These are phyloP conservation scores for Muntiacus muntjak DNA, from an alignment of 2,113 vertebrate genomes.

Conservation along the genomic window DNA sequence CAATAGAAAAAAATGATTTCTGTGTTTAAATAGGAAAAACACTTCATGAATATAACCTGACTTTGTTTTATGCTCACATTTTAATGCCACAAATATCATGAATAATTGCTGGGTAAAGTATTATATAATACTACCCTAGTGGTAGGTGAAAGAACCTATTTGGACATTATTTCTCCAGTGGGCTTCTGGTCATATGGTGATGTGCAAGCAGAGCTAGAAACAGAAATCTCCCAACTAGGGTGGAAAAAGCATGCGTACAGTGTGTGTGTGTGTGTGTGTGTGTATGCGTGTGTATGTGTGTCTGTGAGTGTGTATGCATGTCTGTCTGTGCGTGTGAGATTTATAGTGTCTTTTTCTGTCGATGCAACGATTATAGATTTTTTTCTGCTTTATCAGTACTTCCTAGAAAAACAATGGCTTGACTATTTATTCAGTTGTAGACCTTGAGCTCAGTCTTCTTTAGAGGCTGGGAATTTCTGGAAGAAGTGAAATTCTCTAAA, in stretches of 20 bases:
- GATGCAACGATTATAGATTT: background rate
- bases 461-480: background rate
- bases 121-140: background rate
- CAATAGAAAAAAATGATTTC: background rate
- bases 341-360: background rate
- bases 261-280: background rate
- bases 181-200: background rate
- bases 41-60: background rate
- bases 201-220: background rate
- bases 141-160: background rate
- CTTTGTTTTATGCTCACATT: conserved; percentile 21
- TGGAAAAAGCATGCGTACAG: background rate
- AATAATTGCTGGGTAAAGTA: background rate
- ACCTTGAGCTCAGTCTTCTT: background rate
- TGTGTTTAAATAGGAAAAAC: conserved; percentile 20
- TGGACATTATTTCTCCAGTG: background rate
- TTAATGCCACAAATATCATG: background rate
- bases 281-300: too few relatives aligned
- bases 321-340: background rate
- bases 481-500: background rate
- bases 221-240: background rate
- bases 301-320: rapidly evolving
- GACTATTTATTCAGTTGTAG: background rate
- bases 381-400: background rate
- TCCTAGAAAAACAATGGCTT: background rate